Evolutionary conservation across 2,797 vertebrate genomes (phyloP).

Genomic region (Siniperca scherzeri): DNA sequence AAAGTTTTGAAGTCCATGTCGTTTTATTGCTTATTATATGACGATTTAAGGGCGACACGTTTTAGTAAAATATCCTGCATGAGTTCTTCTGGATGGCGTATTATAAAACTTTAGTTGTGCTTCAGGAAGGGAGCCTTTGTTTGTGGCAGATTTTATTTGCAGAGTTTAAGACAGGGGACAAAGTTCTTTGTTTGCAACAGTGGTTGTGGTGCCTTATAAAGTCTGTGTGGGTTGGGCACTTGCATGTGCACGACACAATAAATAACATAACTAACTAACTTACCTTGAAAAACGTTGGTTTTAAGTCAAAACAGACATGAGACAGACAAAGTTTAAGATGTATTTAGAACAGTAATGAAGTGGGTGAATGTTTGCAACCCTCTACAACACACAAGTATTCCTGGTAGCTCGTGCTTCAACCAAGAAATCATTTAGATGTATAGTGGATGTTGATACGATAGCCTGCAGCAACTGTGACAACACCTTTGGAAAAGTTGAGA

Average conservation of each 20-base stretch:
- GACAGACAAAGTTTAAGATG: too few relatives aligned
- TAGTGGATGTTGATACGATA: not conserved
- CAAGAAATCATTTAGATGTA: constrained; percentile 7
- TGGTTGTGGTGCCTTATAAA: not conserved
- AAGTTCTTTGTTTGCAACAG: not conserved
- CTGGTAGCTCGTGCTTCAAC: not conserved
- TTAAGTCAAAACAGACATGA: too few relatives aligned
- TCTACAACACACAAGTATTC: not conserved
- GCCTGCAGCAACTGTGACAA: constrained; percentile 1
- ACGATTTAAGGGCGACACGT: not conserved
- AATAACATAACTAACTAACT: not conserved
- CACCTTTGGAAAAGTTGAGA: not conserved
- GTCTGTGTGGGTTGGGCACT: not conserved
- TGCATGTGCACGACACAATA: too few relatives aligned
- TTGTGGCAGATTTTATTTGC: not conserved
- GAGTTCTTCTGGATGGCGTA: not conserved
- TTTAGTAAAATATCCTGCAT: not conserved
- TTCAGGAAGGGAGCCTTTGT: not conserved
- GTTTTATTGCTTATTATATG: not conserved
- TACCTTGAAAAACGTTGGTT: too few relatives aligned
- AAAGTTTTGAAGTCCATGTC: not conserved
- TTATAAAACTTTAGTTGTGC: not conserved
- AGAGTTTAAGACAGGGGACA: not conserved
- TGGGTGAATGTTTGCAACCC: too few relatives aligned
- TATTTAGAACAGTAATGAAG: too few relatives aligned